Conservation (phyloP, 2,888 invertebrate species). For the Chalcosyrphus nemorum region DNA sequence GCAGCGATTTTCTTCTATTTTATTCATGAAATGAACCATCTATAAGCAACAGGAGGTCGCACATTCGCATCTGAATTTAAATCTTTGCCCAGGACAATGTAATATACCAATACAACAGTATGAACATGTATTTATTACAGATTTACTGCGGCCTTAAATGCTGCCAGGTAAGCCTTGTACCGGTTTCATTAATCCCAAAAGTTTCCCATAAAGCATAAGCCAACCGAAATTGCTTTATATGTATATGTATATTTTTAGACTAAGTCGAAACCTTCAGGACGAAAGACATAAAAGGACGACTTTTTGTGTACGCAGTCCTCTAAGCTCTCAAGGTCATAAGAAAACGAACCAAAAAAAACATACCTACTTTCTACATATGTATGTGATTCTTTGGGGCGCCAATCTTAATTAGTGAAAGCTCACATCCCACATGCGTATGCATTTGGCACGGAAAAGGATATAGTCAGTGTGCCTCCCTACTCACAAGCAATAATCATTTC, state of each 20-base stretch:
- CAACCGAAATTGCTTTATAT: constrained; percentile 41
- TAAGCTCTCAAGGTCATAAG: neutral
- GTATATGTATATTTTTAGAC: neutral
- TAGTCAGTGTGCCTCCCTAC: neutral
- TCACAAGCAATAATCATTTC: constrained; percentile 7
- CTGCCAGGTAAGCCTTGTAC: constrained; percentile 29
- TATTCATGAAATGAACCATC: constrained; percentile 42
- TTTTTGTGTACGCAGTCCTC: neutral
- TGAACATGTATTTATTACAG: constrained; percentile 46
- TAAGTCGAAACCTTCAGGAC: neutral
- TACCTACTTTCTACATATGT: neutral
- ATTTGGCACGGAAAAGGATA: neutral
- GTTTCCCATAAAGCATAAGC: constrained; percentile 50
- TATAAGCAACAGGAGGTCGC: neutral
- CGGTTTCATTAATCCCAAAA: constrained; percentile 31
- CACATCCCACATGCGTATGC: neutral
- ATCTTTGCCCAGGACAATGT: constrained; percentile 44
- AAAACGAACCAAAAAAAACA: neutral
- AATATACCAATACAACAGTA: constrained; percentile 29
- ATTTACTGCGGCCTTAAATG: constrained; percentile 33
- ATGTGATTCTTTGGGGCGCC: constrained; percentile 29
- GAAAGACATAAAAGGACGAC: neutral
- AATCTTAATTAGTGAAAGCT: constrained; percentile 26
- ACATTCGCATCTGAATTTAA: constrained; percentile 26
- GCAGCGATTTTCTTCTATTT: constrained; percentile 53